Evolutionary conservation across 2,113 vertebrate species (phyloP), one percentile per base, ranked within the genome.

Genomic region (Hoplias malabaricus): DNA sequence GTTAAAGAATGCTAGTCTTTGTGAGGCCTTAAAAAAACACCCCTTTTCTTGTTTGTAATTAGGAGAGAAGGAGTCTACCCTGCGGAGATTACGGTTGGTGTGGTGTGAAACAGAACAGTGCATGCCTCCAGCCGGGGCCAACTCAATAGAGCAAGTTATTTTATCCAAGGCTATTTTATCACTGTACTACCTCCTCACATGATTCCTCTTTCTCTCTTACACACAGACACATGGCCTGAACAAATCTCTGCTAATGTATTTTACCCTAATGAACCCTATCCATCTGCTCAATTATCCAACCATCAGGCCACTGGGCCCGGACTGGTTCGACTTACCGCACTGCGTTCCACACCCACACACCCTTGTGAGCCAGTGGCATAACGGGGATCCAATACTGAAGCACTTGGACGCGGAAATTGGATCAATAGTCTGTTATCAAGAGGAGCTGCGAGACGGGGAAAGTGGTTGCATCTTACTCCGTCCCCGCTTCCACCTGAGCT

Each of bases 401-500:
- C 40, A 36, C 77, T 82, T 54, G 29, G 63, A 73, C 73, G 69
- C 2, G 46, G 67, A 79, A 79, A 70, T 73, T 73, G 68, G 73
- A 82, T 79, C 73, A 61, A 84, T 82, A 79, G 53, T 67, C 23
- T 27, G 56, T 81, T 79, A 72, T 84, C 42, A 77, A 81, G 79
- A 59, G 79, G 71, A 68, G 43, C 38, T 67, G 40, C 63, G 50
- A 34, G 50, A 75, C 63, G 29, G 48, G 31, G 23, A 67, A 75
- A 71, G 74, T 43, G 63, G 62, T 16, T 27, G 34, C 54, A 34
- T 79, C 33, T 34, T 66, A 59, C 65, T 68, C 67, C 1, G 10
- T 42, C 50, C 50, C 57, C 61, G 38, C 56, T 56, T 56, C 54
- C 59, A 5, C 16, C 63, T 19, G 21, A 21, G 75, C 31, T 50